Evolutionary conservation across 2,113 vertebrate species (phyloP).

Genomic region (Chamaea fasciata): DNA sequence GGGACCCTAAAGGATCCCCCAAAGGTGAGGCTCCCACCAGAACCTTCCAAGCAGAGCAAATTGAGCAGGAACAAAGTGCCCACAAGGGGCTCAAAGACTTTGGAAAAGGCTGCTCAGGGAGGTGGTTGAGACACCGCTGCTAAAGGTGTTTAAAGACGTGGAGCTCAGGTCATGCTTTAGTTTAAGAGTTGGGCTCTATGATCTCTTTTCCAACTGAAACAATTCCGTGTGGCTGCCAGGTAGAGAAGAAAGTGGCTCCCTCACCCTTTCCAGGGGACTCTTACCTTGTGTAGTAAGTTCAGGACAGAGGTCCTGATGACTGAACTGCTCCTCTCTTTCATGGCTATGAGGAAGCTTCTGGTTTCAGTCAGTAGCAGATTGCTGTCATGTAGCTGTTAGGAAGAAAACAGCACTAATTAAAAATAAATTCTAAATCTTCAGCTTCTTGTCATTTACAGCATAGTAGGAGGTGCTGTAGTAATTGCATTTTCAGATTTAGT

Average conservation of each 20-base stretch:
- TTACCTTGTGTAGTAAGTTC: conserved; percentile 88
- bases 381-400: conserved; percentile 52
- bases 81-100: accelerated
- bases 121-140: not conserved
- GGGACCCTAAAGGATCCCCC: not conserved
- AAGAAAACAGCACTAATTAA: not conserved
- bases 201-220: not conserved
- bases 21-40: not conserved
- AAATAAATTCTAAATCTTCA: not conserved
- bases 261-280: not conserved
- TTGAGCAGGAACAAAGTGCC: not conserved
- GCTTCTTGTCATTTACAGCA: not conserved
- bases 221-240: not conserved
- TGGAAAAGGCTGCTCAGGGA: not conserved
- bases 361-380: conserved; percentile 72
- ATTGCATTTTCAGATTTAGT: not conserved
- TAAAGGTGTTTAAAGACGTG: no score
- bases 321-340: conserved; percentile 70
- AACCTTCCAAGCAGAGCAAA: not conserved
- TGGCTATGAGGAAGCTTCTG: conserved; percentile 61
- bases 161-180: not conserved
- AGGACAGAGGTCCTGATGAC: conserved; percentile 70
- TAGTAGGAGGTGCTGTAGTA: not conserved
- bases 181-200: not conserved
- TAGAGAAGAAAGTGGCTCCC: not conserved